A percentile compares a stretch with the other conserved stretches of the same genome.
Conservation (phyloP, 1,140 invertebrate genomes). For the Aleiodes sp. region DNA sequence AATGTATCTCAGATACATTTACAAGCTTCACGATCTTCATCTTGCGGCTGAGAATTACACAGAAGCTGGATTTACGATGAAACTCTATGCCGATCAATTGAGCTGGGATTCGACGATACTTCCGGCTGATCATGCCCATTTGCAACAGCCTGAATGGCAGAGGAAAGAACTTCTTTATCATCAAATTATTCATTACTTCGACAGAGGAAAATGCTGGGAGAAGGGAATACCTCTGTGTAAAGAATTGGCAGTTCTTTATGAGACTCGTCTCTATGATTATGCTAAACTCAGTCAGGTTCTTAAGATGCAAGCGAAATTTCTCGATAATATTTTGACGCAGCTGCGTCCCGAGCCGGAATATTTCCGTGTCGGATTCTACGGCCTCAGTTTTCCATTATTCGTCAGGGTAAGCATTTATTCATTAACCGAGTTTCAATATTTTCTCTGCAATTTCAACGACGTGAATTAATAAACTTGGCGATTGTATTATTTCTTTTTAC, state of each 20-base stretch:
- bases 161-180: slow-evolving; percentile 94
- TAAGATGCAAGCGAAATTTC: slow-evolving; percentile 87
- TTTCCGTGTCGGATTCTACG: slow-evolving; percentile 96
- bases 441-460: too few species aligned
- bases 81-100: slow-evolving; percentile 91
- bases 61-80: slow-evolving; percentile 95
- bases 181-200: slow-evolving; percentile 93
- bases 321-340: slow-evolving; percentile 89
- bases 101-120: slow-evolving; percentile 83
- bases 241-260: slow-evolving; percentile 89
- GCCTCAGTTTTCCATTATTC: slow-evolving; percentile 92
- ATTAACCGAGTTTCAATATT: too few species aligned
- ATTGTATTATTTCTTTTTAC: slow-evolving; percentile 1
- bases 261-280: slow-evolving; percentile 91
- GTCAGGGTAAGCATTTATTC: slow-evolving; percentile 83
- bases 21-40: slow-evolving; percentile 95
- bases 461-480: too few species aligned
- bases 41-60: slow-evolving; percentile 93
- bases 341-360: slow-evolving; percentile 93
- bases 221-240: slow-evolving; percentile 94
- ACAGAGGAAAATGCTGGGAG: slow-evolving; percentile 96
- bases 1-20: slow-evolving; percentile 96
- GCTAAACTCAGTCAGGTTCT: slow-evolving; percentile 85
- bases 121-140: slow-evolving; percentile 72
- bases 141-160: slow-evolving; percentile 84